Evolutionary conservation across 1,140 invertebrate species (phyloP).

Genomic region (Tetranychus urticae): DNA sequence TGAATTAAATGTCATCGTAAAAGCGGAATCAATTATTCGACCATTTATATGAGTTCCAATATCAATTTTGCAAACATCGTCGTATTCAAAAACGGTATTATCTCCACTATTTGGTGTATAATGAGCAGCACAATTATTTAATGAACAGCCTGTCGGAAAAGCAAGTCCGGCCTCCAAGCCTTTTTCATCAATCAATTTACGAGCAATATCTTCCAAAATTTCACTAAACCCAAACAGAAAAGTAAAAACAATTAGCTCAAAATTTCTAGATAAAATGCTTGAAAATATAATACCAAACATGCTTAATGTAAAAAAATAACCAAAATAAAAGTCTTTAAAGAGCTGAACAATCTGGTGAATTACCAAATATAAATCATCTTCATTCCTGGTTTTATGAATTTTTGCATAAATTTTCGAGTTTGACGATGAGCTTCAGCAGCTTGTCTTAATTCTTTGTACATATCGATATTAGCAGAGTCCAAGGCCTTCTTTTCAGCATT

Average conservation of each 20-base stretch:
- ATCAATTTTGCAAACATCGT: slow-evolving; percentile 98
- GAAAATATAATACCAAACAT: neutral
- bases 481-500: slow-evolving; percentile 62
- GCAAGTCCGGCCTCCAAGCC: slow-evolving; percentile 86
- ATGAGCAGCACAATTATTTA: slow-evolving; percentile 96
- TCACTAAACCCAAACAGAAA: slow-evolving; percentile 30
- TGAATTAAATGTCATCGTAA: slow-evolving; percentile 85
- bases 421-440: slow-evolving; percentile 94
- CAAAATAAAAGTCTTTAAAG: neutral
- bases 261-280: neutral
- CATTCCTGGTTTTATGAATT: slow-evolving; percentile 90
- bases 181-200: slow-evolving; percentile 78
- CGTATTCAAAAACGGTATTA: slow-evolving; percentile 69
- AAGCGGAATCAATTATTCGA: slow-evolving; percentile 95
- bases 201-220: slow-evolving; percentile 70
- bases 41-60: slow-evolving; percentile 98
- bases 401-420: slow-evolving; percentile 65
- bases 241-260: neutral
- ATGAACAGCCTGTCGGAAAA: slow-evolving; percentile 93
- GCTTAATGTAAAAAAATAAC: neutral
- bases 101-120: slow-evolving; percentile 98
- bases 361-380: slow-evolving; percentile 93
- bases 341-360: slow-evolving; percentile 1
- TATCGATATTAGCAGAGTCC: slow-evolving; percentile 35
- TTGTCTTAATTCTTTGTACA: slow-evolving; percentile 79